Evolutionary conservation across 2,888 invertebrate species (phyloP).

Genomic region (Ariolimax columbianus): DNA sequence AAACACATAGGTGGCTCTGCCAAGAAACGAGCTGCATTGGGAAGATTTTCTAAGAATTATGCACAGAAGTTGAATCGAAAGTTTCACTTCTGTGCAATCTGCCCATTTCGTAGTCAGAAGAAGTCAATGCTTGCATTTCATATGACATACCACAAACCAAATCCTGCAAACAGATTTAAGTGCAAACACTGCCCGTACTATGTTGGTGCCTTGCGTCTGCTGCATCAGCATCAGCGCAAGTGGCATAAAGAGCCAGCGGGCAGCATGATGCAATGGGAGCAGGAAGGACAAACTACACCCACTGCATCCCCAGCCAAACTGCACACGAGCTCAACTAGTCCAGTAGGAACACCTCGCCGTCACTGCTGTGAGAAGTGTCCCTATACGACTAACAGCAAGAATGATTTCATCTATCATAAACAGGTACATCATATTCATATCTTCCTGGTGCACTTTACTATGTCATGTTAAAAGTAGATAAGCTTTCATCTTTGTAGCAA

Average conservation of each 20-base stretch:
- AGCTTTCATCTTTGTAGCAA: no score
- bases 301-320: constrained; percentile 43
- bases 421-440: constrained; percentile 72
- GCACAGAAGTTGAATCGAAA: constrained; percentile 52
- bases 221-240: constrained; percentile 84
- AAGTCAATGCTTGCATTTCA: constrained; percentile 79
- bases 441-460: no score
- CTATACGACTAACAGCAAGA: constrained; percentile 90
- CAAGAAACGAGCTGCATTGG: neutral
- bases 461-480: no score
- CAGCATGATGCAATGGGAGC: constrained; percentile 79
- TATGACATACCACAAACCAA: constrained; percentile 85
- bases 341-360: constrained; percentile 79
- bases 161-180: constrained; percentile 85
- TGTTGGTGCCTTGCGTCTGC: constrained; percentile 81
- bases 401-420: constrained; percentile 91
- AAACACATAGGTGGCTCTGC: constrained; percentile 20
- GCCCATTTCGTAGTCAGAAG: constrained; percentile 83
- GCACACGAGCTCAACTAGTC: constrained; percentile 5
- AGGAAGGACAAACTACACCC: constrained; percentile 34
- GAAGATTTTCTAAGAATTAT: neutral
- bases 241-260: constrained; percentile 55
- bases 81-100: constrained; percentile 83
- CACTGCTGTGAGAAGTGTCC: constrained; percentile 90
- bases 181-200: constrained; percentile 90